Base-by-base conservation (phyloP, 2,888 invertebrate genomes). In the Phania funesta region DNA sequence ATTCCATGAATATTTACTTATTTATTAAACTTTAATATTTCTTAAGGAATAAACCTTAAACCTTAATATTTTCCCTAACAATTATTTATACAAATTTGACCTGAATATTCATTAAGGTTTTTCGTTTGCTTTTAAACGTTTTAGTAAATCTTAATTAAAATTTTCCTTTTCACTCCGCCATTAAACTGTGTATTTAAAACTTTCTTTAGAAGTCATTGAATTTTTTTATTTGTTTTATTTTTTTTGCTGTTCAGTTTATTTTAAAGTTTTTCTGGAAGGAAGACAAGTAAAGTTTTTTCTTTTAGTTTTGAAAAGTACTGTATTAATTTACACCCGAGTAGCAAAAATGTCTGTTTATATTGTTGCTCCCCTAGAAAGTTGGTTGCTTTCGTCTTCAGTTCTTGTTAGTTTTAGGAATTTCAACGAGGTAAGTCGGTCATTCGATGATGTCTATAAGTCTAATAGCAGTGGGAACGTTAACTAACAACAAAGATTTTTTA, bases 371-470 rank as follows among this genome's bases (percentile, higher is more conserved):
- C 50, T 46, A 26, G 65, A 68, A 64, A 68, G 56, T 56, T 65
- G 60, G 26, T 22, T 58, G 48, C 54, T 65, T 76, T 70, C 18
- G 38, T 70, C 24, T 50, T 70, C 18, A 64, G 38, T 48, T 38
- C 77, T 74, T 75, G 68, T 71, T 62, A 35, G 35, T 54, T 29
- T 56, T 9, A 20, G 38, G 54, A 22, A 52, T 64, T 58, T 74
- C 50, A 77, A 75, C 38, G 74, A 60, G 82, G 70, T 70, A 82
- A 78, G 78, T 78, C 82, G 82, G 82, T 71, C 78, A 82, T 74
- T 64, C 58, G 50, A 32, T 20, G 11, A 32, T 44, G 60, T 76
- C 48, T 67, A 29, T 50, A 48, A 48, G 38, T 74, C 62, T 62
- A 54, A 62, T 50, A 26, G 64, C 44, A 56, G 35, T 54, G 32